Conservation (phyloP, 64 coral and sea anemone species). For the Stichodactyla mertensii region DNA sequence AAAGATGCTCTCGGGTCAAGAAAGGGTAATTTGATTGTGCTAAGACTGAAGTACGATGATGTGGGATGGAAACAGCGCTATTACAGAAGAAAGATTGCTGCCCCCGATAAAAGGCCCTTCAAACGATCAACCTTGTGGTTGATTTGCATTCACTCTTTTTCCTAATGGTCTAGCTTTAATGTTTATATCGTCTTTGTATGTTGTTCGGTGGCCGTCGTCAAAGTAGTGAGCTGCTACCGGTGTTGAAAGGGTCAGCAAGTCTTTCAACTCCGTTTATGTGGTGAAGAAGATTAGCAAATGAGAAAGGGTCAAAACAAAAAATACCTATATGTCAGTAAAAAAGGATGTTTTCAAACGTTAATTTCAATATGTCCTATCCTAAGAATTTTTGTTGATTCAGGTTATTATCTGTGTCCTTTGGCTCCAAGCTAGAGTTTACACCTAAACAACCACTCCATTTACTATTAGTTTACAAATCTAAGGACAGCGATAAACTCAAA, state of each 20-base stretch:
- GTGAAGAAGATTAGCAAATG: slow-evolving; percentile 12
- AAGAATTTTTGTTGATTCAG: slow-evolving; percentile 12
- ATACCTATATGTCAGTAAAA: not conserved
- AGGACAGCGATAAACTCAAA: not conserved
- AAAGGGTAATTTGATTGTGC: slow-evolving; percentile 26
- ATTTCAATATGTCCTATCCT: not conserved
- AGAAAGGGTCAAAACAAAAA: slow-evolving; percentile 8
- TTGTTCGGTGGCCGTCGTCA: not conserved
- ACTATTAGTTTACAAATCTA: slow-evolving; percentile 14
- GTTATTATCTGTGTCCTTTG: not conserved
- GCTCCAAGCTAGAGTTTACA: slow-evolving; percentile 4
- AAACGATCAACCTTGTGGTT: slow-evolving; percentile 3
- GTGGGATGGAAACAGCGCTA: slow-evolving; percentile 11
- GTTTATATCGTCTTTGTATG: not conserved
- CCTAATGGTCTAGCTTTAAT: slow-evolving; percentile 7
- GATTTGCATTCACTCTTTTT: slow-evolving; percentile 20
- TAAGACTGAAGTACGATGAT: slow-evolving; percentile 2
- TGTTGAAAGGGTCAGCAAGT: slow-evolving; percentile 16
- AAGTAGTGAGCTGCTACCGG: slow-evolving; percentile 11
- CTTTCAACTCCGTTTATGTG: slow-evolving; percentile 9
- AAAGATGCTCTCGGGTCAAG: slow-evolving; percentile 22
- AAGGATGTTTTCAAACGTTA: not conserved
- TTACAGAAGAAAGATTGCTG: not conserved
- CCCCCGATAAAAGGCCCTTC: slow-evolving; percentile 7
- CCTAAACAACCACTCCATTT: slow-evolving; percentile 8